Conservation (phyloP, 2,113 vertebrate species). For the Tetraodon nigroviridis region DNA sequence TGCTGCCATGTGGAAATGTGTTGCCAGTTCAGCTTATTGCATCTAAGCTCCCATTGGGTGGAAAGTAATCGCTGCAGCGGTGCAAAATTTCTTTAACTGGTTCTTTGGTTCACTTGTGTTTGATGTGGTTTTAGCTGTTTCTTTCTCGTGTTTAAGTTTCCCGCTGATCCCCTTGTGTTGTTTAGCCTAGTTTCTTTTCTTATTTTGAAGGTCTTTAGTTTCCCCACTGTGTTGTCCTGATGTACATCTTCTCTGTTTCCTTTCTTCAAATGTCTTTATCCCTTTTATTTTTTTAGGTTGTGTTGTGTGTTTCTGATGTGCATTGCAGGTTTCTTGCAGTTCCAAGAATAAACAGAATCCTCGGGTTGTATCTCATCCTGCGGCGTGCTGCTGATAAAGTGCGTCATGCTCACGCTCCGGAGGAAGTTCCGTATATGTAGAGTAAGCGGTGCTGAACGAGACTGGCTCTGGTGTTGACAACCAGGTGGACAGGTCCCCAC, state of each 20-base stretch:
- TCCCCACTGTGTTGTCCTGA: too few relatives aligned
- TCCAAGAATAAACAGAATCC: slow-evolving; percentile 35
- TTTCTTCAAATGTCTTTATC: too few relatives aligned
- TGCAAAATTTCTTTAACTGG: too few relatives aligned
- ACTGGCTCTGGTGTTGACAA: slow-evolving; percentile 61
- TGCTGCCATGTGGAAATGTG: slow-evolving; percentile 5
- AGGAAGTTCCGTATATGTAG: slow-evolving; percentile 49
- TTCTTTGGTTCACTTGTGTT: too few relatives aligned
- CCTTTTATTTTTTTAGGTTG: too few relatives aligned
- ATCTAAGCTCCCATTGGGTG: slow-evolving; percentile 5
- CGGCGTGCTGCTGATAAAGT: slow-evolving; percentile 38
- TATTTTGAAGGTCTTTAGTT: too few relatives aligned
- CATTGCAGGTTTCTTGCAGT: slow-evolving; percentile 14
- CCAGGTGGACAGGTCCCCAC: slow-evolving; percentile 74
- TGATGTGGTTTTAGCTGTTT: too few relatives aligned
- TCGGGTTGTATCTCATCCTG: slow-evolving; percentile 32
- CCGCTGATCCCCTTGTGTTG: too few relatives aligned
- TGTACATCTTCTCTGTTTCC: too few relatives aligned
- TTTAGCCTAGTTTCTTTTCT: too few relatives aligned
- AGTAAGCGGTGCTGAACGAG: slow-evolving; percentile 62
- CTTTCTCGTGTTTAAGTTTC: too few relatives aligned
- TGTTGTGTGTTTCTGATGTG: background rate
- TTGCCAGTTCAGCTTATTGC: slow-evolving; percentile 15
- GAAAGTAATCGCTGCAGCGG: too few relatives aligned
- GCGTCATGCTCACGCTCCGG: slow-evolving; percentile 28